These are phyloP conservation scores for Centropristis striata DNA, from an alignment of 2,113 vertebrate species.

Conservation along the genomic window DNA sequence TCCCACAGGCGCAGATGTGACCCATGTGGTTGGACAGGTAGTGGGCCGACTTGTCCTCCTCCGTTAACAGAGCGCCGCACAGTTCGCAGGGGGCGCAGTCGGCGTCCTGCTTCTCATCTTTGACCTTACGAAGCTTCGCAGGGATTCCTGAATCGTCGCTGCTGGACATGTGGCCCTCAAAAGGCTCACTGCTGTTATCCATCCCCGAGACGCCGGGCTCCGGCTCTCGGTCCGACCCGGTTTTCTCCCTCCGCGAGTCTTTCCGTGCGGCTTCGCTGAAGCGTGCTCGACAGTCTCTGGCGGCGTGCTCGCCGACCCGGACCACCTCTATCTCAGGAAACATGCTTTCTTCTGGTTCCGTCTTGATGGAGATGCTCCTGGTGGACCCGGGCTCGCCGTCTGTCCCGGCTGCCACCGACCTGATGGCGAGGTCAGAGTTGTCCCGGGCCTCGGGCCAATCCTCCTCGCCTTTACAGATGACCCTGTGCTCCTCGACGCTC, in stretches of 20 bases:
- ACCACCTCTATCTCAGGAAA: conserved; percentile 89
- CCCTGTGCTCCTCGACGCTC: conserved; percentile 84
- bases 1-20: conserved; percentile 96
- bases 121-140: conserved; percentile 68
- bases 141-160: conserved; percentile 68
- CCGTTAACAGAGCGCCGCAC: conserved; percentile 90
- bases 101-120: conserved; percentile 76
- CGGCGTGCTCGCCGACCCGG: conserved; percentile 85
- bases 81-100: conserved; percentile 89
- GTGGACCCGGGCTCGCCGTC: conserved; percentile 86
- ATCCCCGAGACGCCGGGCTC: conserved; percentile 84
- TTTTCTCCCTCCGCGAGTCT: conserved; percentile 41
- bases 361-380: conserved; percentile 90
- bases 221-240: conserved; percentile 83
- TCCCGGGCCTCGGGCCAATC: conserved; percentile 85
- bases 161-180: conserved; percentile 75
- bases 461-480: conserved; percentile 88
- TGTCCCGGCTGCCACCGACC: conserved; percentile 83
- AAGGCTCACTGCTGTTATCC: conserved; percentile 84
- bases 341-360: conserved; percentile 90
- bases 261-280: conserved; percentile 64
- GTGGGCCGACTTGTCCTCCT: conserved; percentile 94
- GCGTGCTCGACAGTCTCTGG: conserved; percentile 77
- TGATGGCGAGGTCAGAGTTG: conserved; percentile 65
- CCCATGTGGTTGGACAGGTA: conserved; percentile 97